These are phyloP conservation scores for Nannoperca obscura DNA, from an alignment of 2,797 vertebrate genomes.

Conservation along the genomic window DNA sequence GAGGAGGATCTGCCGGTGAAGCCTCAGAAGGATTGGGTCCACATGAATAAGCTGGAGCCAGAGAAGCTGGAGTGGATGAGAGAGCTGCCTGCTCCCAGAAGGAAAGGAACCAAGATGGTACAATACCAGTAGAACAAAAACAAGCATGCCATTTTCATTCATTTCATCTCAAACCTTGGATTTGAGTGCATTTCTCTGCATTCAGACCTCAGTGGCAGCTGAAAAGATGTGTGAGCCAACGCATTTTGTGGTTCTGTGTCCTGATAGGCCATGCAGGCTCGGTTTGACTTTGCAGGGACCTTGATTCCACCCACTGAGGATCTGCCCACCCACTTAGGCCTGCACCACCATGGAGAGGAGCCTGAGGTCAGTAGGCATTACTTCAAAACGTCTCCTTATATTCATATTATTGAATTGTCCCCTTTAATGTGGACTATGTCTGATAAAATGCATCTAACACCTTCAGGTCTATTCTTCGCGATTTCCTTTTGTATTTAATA, in stretches of 20 bases:
- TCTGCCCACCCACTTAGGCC: slow-evolving; percentile 93
- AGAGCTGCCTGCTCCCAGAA: slow-evolving; percentile 88
- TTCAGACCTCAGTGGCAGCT: neutral
- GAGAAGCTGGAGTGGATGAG: slow-evolving; percentile 97
- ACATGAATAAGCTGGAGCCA: slow-evolving; percentile 96
- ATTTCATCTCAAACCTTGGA: neutral
- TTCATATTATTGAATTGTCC: neutral
- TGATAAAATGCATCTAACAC: neutral
- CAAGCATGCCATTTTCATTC: neutral
- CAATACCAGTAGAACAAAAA: neutral
- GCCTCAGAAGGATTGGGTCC: slow-evolving; percentile 92
- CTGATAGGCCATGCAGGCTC: slow-evolving; percentile 94
- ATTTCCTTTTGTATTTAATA: neutral
- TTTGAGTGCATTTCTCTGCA: neutral
- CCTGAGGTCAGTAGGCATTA: slow-evolving; percentile 88
- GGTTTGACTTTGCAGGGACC: slow-evolving; percentile 93
- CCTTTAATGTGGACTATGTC: too few relatives aligned
- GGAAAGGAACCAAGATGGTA: slow-evolving; percentile 90
- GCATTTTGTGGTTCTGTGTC: slow-evolving; percentile 31
- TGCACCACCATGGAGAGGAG: slow-evolving; percentile 98
- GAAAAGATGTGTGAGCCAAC: neutral
- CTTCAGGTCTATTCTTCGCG: neutral
- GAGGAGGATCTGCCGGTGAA: slow-evolving; percentile 88
- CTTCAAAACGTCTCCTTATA: neutral
- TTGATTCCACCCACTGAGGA: slow-evolving; percentile 90